Base-by-base conservation (phyloP, 2,113 vertebrate species). In the Diadophis punctatus region DNA sequence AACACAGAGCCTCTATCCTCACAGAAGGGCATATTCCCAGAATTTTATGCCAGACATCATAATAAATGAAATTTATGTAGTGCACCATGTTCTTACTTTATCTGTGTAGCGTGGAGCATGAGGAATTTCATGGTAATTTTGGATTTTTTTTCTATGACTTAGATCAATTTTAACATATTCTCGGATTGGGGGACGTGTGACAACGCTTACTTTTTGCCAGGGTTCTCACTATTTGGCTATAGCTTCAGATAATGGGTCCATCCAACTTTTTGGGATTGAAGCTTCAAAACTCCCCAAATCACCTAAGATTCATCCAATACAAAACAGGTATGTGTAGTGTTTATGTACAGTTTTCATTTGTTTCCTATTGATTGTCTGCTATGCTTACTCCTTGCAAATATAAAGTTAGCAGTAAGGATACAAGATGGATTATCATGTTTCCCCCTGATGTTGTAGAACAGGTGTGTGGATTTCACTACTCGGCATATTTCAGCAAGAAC, bases 81-180 rank as follows among this genome's bases (percentile, higher is more conserved):
- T 14, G 22, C 10, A n/a, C 34, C 52, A 20, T 39, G 11, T 30
- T n/a, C 23, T 85, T 93, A 87, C 6, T 89, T 90, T 91, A 90
- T 20, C 46, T 56, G 34, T 39, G 53, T 39, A 53, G 87, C 34
- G 55, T 55, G 27, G n/a, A 23, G 11, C 90, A 56, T 93, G 9
- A 10, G 91, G 23, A 10, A 34, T 30, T 90, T 93, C 48, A 90
- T 94, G 92, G 84, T 25, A 30, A 91, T 23, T 93, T 39, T 11
- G 86, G 90, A 88, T 55, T 58, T 23, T 49, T n/a, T 90, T 0
- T 46, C 23, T 63, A 6, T 93, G 2, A 91, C 1, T 89, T 63
- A 99, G 99, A 95, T 99, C 99, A 25, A 98, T 99, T 95, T 93
- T 99, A 95, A 99, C 99, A 0, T 99, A 99, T 34, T 98, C 98